These are phyloP conservation scores for Ophioninae sp. DNA, from an alignment of 2,888 invertebrate species.

Conservation along the genomic window DNA sequence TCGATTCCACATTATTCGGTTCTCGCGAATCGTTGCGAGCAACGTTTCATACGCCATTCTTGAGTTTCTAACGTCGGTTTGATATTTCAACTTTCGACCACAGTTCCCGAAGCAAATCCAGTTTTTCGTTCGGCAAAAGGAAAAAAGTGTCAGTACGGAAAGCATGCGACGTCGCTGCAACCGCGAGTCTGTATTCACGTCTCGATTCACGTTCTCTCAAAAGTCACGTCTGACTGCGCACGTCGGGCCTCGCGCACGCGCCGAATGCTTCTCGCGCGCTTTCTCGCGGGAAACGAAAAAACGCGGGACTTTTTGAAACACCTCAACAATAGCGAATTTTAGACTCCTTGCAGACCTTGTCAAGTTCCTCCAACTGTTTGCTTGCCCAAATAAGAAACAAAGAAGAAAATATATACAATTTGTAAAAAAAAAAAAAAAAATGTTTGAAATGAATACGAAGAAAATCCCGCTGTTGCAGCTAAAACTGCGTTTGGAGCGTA, in stretches of 20 bases:
- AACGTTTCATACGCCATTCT: background rate
- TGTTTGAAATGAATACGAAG: background rate
- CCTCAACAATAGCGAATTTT: background rate
- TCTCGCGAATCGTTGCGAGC: background rate
- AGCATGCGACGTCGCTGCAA: background rate
- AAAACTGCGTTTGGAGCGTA: slow-evolving; percentile 85
- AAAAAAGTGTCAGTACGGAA: background rate
- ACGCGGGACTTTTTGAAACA: slow-evolving; percentile 25
- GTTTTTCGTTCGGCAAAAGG: background rate
- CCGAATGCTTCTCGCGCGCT: background rate
- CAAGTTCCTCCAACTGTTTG: background rate
- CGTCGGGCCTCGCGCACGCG: background rate
- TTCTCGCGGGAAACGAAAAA: slow-evolving; percentile 8
- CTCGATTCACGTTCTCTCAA: background rate
- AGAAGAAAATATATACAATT: background rate
- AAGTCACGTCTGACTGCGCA: background rate
- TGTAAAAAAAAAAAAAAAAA: slow-evolving; percentile 2
- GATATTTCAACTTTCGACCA: background rate
- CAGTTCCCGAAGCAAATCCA: background rate
- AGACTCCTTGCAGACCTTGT: background rate
- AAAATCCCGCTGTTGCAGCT: slow-evolving; percentile 82
- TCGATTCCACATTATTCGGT: background rate
- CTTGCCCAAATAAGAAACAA: no score
- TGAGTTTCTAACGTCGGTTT: background rate
- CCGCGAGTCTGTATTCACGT: background rate